These are phyloP conservation scores for Neodiprion pinetum DNA, from an alignment of 1,140 invertebrate genomes.

Conservation along the genomic window DNA sequence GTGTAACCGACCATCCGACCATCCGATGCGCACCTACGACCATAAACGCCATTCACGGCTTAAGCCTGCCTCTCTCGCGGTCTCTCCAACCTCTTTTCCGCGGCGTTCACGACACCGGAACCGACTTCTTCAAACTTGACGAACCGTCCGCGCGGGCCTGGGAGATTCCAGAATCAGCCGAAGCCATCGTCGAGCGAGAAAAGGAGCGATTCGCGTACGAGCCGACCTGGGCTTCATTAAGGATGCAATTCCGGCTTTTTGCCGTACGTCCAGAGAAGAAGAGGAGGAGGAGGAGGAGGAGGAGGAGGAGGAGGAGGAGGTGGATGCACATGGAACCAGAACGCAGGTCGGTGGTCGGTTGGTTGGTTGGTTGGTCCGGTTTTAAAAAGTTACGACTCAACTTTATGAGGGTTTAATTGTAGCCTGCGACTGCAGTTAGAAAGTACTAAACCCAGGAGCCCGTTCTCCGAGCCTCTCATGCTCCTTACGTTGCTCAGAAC, in stretches of 20 bases:
- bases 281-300: background rate
- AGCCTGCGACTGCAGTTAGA: conserved; percentile 54
- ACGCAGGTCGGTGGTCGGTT: background rate
- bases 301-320: background rate
- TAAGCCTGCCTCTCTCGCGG: background rate
- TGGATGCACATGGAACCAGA: background rate
- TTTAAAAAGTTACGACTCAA: conserved; percentile 53
- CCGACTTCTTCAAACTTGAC: too few relatives aligned
- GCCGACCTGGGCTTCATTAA: conserved; percentile 43
- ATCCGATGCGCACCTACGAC: background rate
- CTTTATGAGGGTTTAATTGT: conserved; percentile 59
- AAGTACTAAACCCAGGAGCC: conserved; percentile 53
- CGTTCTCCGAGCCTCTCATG: too few relatives aligned
- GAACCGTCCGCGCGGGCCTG: too few relatives aligned
- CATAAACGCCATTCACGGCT: background rate
- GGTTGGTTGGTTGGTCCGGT: conserved; percentile 30
- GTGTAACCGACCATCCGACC: too few relatives aligned
- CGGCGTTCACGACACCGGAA: background rate
- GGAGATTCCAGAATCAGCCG: too few relatives aligned
- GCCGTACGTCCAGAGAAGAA: conserved; percentile 28
- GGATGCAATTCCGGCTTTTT: conserved; percentile 45
- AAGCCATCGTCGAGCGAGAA: too few relatives aligned
- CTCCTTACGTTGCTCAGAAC: too few relatives aligned
- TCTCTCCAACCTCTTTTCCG: background rate
- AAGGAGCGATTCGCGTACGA: too few relatives aligned